A percentile compares a stretch with the other conserved stretches of the same genome.
phyloP scores from a whole-genome alignment of 2,888 invertebrate species.

The Lampropteryx suffumata region DNA sequence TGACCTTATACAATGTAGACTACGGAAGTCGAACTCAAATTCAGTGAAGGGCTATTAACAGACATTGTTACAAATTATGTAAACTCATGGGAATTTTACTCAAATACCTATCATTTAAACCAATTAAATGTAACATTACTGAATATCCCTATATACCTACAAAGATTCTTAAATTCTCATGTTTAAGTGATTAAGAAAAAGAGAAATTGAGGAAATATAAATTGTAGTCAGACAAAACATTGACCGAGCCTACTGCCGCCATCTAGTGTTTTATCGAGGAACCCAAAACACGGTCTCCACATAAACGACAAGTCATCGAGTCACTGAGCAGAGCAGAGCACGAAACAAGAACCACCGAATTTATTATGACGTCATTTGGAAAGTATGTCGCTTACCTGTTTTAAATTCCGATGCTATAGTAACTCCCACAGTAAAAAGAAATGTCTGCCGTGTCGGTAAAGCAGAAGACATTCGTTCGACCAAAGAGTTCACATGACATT shows the following conservation, averaged over 20 bases:
- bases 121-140: background rate
- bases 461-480: conserved; percentile 23
- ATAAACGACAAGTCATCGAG: conserved; percentile 36
- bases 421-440: conserved; percentile 33
- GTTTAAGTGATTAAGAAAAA: background rate
- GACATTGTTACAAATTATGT: conserved; percentile 37
- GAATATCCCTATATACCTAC: background rate
- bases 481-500: background rate
- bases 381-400: conserved; percentile 66
- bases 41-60: conserved; percentile 50
- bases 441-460: conserved; percentile 37
- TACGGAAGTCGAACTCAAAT: conserved; percentile 61
- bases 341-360: conserved; percentile 55
- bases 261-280: conserved; percentile 42
- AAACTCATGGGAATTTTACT: conserved; percentile 43
- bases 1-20: conserved; percentile 58
- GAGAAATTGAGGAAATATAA: background rate
- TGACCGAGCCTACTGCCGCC: conserved; percentile 40
- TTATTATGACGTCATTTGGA: conserved; percentile 72
- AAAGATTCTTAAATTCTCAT: background rate
- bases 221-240: background rate
- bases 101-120: conserved; percentile 16
- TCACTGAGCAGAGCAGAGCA: conserved; percentile 39
- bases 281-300: conserved; percentile 17
- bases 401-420: conserved; percentile 61